These are phyloP conservation scores for Acromyrmex heyeri DNA, from an alignment of 1,140 invertebrate species.

Conservation along the genomic window DNA sequence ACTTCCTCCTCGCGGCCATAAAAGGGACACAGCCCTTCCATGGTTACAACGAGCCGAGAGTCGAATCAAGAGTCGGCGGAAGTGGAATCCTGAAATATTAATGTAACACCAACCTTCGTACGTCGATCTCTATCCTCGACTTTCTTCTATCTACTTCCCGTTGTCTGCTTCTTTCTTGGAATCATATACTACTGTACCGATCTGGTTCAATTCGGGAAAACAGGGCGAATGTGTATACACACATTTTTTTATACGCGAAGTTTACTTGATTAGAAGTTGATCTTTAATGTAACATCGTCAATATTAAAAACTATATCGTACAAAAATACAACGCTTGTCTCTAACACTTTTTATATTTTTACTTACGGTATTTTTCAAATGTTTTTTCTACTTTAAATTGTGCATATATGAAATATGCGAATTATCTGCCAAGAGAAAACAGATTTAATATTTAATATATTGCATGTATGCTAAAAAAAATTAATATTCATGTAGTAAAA, in stretches of 20 bases:
- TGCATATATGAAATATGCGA: background rate
- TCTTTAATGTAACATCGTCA: background rate
- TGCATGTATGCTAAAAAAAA: background rate
- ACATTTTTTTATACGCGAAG: background rate
- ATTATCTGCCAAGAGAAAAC: background rate
- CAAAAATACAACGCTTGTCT: background rate
- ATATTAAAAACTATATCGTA: background rate
- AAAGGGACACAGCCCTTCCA: constrained; percentile 72
- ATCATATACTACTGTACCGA: constrained; percentile 47
- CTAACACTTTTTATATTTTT: background rate
- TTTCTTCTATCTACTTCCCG: background rate
- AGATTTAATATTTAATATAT: background rate
- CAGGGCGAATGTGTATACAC: background rate
- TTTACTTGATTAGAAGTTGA: background rate
- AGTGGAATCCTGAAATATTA: constrained; percentile 83
- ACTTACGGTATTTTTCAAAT: background rate
- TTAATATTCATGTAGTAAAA: background rate
- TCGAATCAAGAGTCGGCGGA: constrained; percentile 76
- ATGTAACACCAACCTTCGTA: constrained; percentile 72
- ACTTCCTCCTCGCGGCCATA: constrained; percentile 71
- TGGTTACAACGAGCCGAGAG: constrained; percentile 63
- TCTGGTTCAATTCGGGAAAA: background rate
- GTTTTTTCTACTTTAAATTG: background rate
- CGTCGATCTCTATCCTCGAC: constrained; percentile 57
- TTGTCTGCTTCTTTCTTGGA: constrained; percentile 9